phyloP scores from a whole-genome alignment of 2,888 invertebrate species.

The Sycophila texana region DNA sequence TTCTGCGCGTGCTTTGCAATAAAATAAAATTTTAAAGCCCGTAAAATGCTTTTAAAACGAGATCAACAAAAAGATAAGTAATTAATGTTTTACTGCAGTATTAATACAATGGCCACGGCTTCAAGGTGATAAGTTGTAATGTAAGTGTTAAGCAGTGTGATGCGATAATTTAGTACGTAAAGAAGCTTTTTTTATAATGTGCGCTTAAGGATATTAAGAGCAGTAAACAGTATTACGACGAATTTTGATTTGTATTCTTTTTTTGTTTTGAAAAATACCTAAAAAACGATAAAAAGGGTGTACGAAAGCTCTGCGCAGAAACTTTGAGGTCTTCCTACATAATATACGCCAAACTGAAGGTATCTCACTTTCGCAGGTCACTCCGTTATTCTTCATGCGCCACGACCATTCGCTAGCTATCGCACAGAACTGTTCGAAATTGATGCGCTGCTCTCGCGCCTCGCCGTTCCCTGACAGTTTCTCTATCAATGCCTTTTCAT shows the following conservation, averaged over 20 bases:
- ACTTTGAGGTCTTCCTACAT: conserved; percentile 73
- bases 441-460: conserved; percentile 77
- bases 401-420: conserved; percentile 85
- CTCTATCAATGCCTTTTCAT: conserved; percentile 61
- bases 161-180: conserved; percentile 4
- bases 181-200: conserved; percentile 2
- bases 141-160: not conserved
- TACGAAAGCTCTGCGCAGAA: conserved; percentile 72
- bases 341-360: conserved; percentile 74
- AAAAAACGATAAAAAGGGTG: conserved; percentile 73
- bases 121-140: not conserved
- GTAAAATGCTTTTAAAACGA: conserved; percentile 20
- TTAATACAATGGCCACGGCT: conserved; percentile 3
- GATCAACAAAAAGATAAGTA: conserved; percentile 7
- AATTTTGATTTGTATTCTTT: conserved; percentile 20
- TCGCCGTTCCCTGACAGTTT: conserved; percentile 67
- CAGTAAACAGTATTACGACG: not conserved
- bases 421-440: conserved; percentile 90
- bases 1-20: conserved; percentile 56
- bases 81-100: conserved; percentile 17
- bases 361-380: conserved; percentile 74
- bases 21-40: conserved; percentile 44
- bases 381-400: conserved; percentile 73
- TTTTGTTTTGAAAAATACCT: conserved; percentile 67
- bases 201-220: not conserved